Evolutionary conservation across 2,797 vertebrate genomes (phyloP).

Genomic region (Siniperca obscura): DNA sequence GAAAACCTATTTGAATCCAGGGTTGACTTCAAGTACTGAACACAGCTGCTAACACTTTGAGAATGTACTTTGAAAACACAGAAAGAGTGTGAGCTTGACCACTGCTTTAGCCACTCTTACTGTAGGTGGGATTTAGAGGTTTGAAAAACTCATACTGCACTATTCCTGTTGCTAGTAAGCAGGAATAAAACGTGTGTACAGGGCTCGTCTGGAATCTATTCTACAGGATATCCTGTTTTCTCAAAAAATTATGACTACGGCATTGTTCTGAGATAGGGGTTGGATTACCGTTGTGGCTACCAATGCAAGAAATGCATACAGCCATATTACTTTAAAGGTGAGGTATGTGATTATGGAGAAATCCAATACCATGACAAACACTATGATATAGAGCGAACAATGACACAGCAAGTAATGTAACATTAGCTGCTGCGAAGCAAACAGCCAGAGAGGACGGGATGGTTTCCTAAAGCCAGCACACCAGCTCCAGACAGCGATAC

Average conservation of each 20-base stretch:
- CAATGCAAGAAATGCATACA: constrained; percentile 4
- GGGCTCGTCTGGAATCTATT: neutral
- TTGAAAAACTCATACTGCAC: neutral
- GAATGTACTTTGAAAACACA: neutral
- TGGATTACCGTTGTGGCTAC: constrained; percentile 5
- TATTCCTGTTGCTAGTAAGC: neutral
- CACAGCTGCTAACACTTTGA: neutral
- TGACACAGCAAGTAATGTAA: too few relatives aligned
- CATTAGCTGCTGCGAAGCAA: too few relatives aligned
- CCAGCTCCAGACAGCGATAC: too few relatives aligned
- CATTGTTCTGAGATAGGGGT: constrained; percentile 2
- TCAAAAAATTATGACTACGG: neutral
- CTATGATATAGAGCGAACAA: too few relatives aligned
- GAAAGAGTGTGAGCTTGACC: neutral
- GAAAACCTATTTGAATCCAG: constrained; percentile 19
- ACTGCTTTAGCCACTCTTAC: neutral
- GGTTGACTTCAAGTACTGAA: constrained; percentile 13
- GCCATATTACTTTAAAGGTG: neutral
- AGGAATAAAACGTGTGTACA: neutral
- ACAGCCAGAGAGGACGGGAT: too few relatives aligned
- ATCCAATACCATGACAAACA: too few relatives aligned
- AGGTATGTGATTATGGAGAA: too few relatives aligned
- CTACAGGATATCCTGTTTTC: constrained; percentile 12
- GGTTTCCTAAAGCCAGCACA: too few relatives aligned
- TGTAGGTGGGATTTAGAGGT: constrained; percentile 8